Conservation (phyloP, 2,113 vertebrate species). For the Brachyistius frenatus region DNA sequence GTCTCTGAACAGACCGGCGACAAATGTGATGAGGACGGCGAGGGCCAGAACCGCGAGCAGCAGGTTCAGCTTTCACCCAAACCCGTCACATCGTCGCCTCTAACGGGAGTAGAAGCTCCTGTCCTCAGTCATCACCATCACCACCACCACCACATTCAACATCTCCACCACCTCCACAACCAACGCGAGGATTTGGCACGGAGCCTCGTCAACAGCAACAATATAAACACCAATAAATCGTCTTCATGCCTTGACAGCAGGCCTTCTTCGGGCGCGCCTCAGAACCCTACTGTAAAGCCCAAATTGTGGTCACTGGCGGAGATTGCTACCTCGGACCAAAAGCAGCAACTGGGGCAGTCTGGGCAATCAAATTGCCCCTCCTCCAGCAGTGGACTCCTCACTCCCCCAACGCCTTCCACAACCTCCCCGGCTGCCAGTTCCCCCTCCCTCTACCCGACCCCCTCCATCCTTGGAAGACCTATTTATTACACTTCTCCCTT, state of each 20-base stretch:
- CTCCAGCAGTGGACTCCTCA: slow-evolving; percentile 83
- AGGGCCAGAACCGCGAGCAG: slow-evolving; percentile 82
- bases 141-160: slow-evolving; percentile 82
- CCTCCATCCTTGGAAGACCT: slow-evolving; percentile 95
- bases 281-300: slow-evolving; percentile 90
- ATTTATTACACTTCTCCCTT: slow-evolving; percentile 99
- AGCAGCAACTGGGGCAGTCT: slow-evolving; percentile 83
- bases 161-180: slow-evolving; percentile 83
- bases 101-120: slow-evolving; percentile 91
- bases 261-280: slow-evolving; percentile 81
- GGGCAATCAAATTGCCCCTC: slow-evolving; percentile 84
- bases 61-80: slow-evolving; percentile 86
- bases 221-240: slow-evolving; percentile 83
- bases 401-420: slow-evolving; percentile 86
- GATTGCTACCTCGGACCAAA: slow-evolving; percentile 98
- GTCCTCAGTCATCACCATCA: slow-evolving; percentile 85
- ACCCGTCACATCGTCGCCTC: slow-evolving; percentile 90
- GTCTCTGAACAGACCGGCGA: slow-evolving; percentile 89
- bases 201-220: slow-evolving; percentile 69
- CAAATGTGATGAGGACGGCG: slow-evolving; percentile 86
- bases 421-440: slow-evolving; percentile 86
- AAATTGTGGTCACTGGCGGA: slow-evolving; percentile 98
- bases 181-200: slow-evolving; percentile 84
- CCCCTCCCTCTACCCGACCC: slow-evolving; percentile 89
- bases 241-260: slow-evolving; percentile 86